Base-by-base conservation (phyloP, 2,888 invertebrate species). In the Morpho achilles region DNA sequence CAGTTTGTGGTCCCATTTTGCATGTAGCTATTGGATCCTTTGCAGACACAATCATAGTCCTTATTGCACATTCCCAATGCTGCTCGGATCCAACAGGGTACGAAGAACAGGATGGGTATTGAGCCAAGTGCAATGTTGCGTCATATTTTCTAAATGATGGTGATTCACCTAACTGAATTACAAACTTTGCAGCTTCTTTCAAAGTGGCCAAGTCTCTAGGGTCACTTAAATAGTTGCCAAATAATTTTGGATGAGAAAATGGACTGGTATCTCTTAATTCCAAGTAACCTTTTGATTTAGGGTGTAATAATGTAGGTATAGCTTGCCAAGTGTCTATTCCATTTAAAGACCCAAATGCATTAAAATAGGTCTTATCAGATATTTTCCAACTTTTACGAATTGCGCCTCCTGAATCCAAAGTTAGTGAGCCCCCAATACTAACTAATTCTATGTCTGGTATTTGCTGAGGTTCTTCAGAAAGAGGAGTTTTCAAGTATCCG, bases 141-240 rank as follows among this genome's bases (percentile, higher is more conserved):
- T 91, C 91, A 59, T 93, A 92, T 48, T 90, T 91, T 65, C 85
- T 87, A 75, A 95, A 93, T 0, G 94, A 84, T 1, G 91, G 87
- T 1, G 93, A 93, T 66, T 92, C 73, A 0, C 92, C 88, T 5
- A 95, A 77, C 56, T 91, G 84, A 50, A 94, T 91, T 0, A 92
- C 79, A 60, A 92, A 92, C 72, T 93, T 94, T 5, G 94, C 87
- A 23, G 93, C 94, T 58, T 91, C 91, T 40, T 93, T 80, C 16
- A 94, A 65, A 0, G 93, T 92, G 10, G 88, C 86, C 50, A 94
- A 76, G 69, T 96, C 92, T 58, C 91, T 87, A 9, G 92, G 92
- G 72, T 96, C 93, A 0, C 92, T 91, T 59, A 97, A 92, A 74
- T 97, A 97, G 69, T 97, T 96, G 0, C 96, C 94, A 69, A 95